phyloP scores from a whole-genome alignment of 1,140 invertebrate species.

The Pogonognathellus flavescens region DNA sequence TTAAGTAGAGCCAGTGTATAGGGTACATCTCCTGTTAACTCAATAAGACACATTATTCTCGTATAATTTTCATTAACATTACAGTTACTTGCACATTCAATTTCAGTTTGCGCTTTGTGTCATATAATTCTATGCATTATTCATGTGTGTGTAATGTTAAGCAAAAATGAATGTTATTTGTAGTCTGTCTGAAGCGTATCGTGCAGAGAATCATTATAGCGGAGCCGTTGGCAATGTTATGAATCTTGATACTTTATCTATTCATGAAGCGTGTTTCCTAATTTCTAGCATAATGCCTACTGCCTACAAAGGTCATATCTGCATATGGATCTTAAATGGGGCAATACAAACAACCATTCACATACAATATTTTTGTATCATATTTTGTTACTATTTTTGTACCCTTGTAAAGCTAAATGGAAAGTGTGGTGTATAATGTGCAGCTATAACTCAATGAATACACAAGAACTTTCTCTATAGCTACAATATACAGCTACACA shows the following conservation, averaged over 20 bases:
- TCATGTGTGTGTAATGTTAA: constrained; percentile 10
- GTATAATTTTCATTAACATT: background rate
- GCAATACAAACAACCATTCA: background rate
- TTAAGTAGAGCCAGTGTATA: background rate
- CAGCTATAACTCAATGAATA: no score
- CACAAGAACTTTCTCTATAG: no score
- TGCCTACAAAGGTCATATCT: constrained; percentile 30
- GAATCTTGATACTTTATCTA: constrained; percentile 43
- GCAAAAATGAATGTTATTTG: constrained; percentile 7
- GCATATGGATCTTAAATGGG: constrained; percentile 35
- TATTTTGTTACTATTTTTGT: background rate
- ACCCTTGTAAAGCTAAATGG: no score
- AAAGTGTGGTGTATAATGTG: no score
- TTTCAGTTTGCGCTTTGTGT: constrained; percentile 12
- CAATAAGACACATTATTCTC: background rate
- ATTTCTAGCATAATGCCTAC: background rate
- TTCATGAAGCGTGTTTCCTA: constrained; percentile 10
- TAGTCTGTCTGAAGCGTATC: constrained; percentile 18
- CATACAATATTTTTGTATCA: constrained; percentile 23
- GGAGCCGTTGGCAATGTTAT: background rate
- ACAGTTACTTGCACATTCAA: background rate
- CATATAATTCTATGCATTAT: background rate
- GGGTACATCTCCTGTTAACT: background rate
- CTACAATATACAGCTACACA: no score
- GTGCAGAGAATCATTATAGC: background rate